Conservation (phyloP, 53 echinoderm and acorn worm species). For the Crossaster papposus region DNA sequence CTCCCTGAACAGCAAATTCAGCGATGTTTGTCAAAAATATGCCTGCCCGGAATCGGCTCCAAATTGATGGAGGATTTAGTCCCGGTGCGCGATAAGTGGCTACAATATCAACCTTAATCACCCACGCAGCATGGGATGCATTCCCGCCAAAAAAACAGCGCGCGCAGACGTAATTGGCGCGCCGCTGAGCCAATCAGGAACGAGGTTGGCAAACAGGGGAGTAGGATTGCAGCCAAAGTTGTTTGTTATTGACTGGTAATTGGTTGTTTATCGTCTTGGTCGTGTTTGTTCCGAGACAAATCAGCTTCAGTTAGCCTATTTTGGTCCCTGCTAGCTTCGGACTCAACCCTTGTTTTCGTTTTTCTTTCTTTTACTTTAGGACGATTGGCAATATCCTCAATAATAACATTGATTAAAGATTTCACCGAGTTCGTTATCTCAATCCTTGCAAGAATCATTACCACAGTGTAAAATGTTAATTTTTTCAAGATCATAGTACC, state of each 20-base stretch:
- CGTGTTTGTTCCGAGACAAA: slow-evolving; percentile 22
- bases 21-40: slow-evolving; percentile 58
- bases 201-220: slow-evolving; percentile 51
- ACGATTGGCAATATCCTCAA: too few species aligned
- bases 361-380: too few species aligned
- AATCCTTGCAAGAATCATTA: too few species aligned
- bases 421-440: too few species aligned
- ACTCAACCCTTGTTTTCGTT: too few species aligned
- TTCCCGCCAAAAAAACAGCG: slow-evolving; percentile 61
- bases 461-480: too few species aligned
- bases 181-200: slow-evolving; percentile 48
- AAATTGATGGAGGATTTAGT: slow-evolving; percentile 55
- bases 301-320: not conserved
- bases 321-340: not conserved
- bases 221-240: slow-evolving; percentile 14
- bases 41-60: slow-evolving; percentile 33
- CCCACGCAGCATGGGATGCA: slow-evolving; percentile 45
- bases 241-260: slow-evolving; percentile 19
- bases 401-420: too few species aligned
- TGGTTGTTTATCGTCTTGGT: slow-evolving; percentile 22
- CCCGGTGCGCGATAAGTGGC: slow-evolving; percentile 66
- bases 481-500: too few species aligned
- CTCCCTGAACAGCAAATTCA: not conserved
- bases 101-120: slow-evolving; percentile 81
- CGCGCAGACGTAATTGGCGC: slow-evolving; percentile 60